phyloP scores from a whole-genome alignment of 2,888 invertebrate genomes.

The Drosophila neonasuta region DNA sequence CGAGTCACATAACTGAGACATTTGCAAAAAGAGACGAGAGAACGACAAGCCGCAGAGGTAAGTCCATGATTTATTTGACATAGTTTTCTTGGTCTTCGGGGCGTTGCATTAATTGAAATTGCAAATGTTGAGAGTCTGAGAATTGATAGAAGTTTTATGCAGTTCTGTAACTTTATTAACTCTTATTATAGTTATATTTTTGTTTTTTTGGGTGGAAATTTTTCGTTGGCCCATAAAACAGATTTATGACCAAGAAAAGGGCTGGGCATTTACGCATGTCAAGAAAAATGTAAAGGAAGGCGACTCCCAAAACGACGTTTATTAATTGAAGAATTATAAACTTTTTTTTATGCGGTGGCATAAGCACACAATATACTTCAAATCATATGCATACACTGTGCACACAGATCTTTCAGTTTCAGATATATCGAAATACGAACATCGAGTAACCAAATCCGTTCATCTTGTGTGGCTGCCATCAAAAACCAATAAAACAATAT shows the following conservation, averaged over 20 bases:
- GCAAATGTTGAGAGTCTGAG: slow-evolving; percentile 64
- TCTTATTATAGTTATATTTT: slow-evolving; percentile 2
- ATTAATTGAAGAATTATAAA: slow-evolving; percentile 75
- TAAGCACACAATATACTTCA: slow-evolving; percentile 33
- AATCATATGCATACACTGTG: slow-evolving; percentile 33
- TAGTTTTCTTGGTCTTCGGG: slow-evolving; percentile 59
- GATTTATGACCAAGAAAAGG: slow-evolving; percentile 71
- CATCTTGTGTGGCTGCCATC: slow-evolving; percentile 68
- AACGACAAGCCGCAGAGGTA: slow-evolving; percentile 26
- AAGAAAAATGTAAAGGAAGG: slow-evolving; percentile 28
- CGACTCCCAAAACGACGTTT: slow-evolving; percentile 52
- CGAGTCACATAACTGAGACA: slow-evolving; percentile 53
- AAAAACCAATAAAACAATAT: slow-evolving; percentile 66
- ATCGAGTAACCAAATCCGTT: slow-evolving; percentile 53
- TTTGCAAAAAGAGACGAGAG: slow-evolving; percentile 23
- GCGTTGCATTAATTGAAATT: slow-evolving; percentile 79
- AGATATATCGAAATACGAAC: slow-evolving; percentile 30
- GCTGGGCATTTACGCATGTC: slow-evolving; percentile 52
- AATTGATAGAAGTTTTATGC: slow-evolving; percentile 77
- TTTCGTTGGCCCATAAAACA: slow-evolving; percentile 60
- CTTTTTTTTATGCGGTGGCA: slow-evolving; percentile 40
- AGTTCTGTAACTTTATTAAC: slow-evolving; percentile 39
- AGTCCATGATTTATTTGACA: slow-evolving; percentile 79
- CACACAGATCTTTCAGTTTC: slow-evolving; percentile 45
- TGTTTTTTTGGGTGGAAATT: slow-evolving; percentile 57